These are phyloP conservation scores for Mus minutoides DNA, from an alignment of 2,797 vertebrate genomes.

Conservation along the genomic window DNA sequence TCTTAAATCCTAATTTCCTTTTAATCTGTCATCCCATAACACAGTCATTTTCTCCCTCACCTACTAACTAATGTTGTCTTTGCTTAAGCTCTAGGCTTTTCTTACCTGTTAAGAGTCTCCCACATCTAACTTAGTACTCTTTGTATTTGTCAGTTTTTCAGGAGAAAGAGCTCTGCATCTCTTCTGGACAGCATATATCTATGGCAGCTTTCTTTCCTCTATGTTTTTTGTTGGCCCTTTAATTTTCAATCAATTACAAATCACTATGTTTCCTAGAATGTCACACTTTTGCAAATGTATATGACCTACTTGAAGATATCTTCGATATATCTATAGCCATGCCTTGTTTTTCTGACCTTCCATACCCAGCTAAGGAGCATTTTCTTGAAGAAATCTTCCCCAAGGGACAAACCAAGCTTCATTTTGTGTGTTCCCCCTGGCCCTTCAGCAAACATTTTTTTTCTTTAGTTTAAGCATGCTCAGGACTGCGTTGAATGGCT, in stretches of 20 bases:
- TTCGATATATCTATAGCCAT: not conserved
- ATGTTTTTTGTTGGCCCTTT: not conserved
- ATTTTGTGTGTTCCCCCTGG: not conserved
- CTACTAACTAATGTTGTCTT: not conserved
- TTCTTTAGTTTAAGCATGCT: not conserved
- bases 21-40: not conserved
- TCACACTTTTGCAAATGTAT: not conserved
- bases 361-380: not conserved
- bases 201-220: not conserved
- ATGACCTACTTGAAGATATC: not conserved
- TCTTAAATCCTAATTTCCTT: not conserved
- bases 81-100: not conserved
- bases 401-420: not conserved
- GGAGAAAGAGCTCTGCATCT: not conserved
- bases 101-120: conserved; percentile 29
- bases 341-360: not conserved
- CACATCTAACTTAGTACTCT: not conserved
- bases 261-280: not conserved
- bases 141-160: not conserved
- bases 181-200: not conserved
- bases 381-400: not conserved
- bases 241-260: not conserved
- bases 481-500: not conserved
- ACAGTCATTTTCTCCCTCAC: not conserved
- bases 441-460: not conserved